Percentiles rank a stretch among this genome's conserved stretches.
phyloP scores from a whole-genome alignment of 2,797 vertebrate species.

The Pangasius larnaudii region DNA sequence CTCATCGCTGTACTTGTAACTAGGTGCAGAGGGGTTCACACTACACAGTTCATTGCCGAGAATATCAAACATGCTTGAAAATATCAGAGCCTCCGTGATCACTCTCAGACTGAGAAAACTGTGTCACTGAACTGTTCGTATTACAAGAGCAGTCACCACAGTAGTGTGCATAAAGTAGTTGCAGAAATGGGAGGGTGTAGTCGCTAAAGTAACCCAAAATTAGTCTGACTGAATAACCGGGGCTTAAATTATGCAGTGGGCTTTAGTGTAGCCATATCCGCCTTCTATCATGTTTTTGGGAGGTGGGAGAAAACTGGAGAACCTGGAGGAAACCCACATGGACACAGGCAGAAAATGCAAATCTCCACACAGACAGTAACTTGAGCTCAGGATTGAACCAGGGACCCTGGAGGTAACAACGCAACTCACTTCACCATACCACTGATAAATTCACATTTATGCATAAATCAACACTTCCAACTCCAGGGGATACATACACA shows the following conservation, averaged over 20 bases:
- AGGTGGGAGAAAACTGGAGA: not conserved
- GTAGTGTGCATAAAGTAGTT: not conserved
- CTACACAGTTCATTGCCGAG: no score
- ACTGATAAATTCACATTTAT: not conserved
- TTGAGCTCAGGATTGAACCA: not conserved
- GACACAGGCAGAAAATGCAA: not conserved
- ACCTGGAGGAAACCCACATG: not conserved
- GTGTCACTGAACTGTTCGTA: not conserved
- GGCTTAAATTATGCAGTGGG: not conserved
- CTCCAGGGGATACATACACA: not conserved
- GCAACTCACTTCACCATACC: not conserved
- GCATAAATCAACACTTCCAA: not conserved
- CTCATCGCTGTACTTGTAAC: not conserved
- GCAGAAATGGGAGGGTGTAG: not conserved
- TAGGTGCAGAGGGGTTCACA: not conserved
- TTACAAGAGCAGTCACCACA: not conserved
- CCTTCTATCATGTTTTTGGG: not conserved
- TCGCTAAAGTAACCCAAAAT: not conserved
- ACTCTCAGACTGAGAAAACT: not conserved
- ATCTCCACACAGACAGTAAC: not conserved
- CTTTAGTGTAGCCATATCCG: not conserved
- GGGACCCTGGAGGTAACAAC: not conserved
- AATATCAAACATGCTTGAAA: not conserved
- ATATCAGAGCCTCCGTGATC: not conserved
- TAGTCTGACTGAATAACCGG: not conserved